phyloP scores from a whole-genome alignment of 2,797 vertebrate species.

The Gambelia wislizenii region DNA sequence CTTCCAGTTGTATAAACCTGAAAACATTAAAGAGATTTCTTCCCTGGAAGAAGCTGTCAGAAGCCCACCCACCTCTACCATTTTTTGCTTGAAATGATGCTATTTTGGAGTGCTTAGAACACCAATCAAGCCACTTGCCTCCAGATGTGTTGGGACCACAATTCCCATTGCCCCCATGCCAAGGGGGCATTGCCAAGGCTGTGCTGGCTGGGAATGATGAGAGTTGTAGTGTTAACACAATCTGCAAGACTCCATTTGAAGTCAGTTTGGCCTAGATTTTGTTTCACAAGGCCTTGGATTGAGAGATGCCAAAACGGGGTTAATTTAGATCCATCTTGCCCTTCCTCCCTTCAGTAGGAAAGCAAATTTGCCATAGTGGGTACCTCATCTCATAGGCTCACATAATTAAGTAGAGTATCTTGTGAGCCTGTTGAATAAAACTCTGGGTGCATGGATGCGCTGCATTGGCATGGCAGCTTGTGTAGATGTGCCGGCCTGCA shows the following conservation, averaged over 20 bases:
- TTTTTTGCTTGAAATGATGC: no score
- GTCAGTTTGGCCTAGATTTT: not conserved
- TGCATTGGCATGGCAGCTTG: no score
- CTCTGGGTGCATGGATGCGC: no score
- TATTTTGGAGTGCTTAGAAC: not conserved
- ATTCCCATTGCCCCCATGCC: not conserved
- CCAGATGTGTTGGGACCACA: not conserved
- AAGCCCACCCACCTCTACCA: no score
- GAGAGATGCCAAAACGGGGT: not conserved
- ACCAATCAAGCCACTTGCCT: no score
- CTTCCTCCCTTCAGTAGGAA: not conserved
- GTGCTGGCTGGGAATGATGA: not conserved
- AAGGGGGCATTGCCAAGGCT: no score
- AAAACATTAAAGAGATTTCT: constrained; percentile 36
- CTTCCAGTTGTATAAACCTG: constrained; percentile 24
- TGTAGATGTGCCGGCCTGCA: not conserved
- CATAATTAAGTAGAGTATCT: no score
- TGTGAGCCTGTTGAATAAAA: no score
- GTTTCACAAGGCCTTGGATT: not conserved
- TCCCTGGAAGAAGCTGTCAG: fast-evolving
- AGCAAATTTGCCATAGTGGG: not conserved
- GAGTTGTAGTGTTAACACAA: not conserved
- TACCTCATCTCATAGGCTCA: no score
- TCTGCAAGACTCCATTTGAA: not conserved
- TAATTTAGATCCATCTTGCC: not conserved